Base-by-base conservation (phyloP, 1,140 invertebrate genomes). In the Caenorhabditis inopinata region DNA sequence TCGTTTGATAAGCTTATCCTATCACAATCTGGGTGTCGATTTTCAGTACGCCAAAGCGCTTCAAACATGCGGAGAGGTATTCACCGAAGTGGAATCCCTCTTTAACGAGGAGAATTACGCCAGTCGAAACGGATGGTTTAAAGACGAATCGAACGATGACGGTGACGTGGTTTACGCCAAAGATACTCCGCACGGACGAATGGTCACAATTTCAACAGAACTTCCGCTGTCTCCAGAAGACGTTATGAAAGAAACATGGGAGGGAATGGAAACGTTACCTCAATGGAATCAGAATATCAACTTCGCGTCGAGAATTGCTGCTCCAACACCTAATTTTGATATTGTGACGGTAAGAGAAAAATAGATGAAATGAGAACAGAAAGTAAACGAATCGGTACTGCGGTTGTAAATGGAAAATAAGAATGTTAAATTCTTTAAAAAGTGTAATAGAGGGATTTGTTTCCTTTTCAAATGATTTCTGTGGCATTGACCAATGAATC, bases 211-310 rank as follows among this genome's bases (percentile, higher is more conserved):
- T 18, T 77, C 80, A 21, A 78, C 80, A 29, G 75, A 62, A 35
- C 74, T 81, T 23, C 53, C 74, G 16, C 25, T 51, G 32, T n/a
- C 47, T 12, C 29, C 42, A 23, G 53, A 81, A 21, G 29, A 29
- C 12, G 80, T 81, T 14, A 81, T 81, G 51, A 45, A 38, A 21
- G 74, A 81, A 53, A 77, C 80, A 12, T 81, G 80, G 80, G 18
- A 81, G 3, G 80, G 76, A 18, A 75, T 81, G 42, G 74, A 42
- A n/a, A 45, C 29, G 3, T 23, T 81, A 18, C 74, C 80, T 9
- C 18, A 81, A 68, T 81, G 80, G 80, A 81, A 81, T 73, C 77
- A 58, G 46, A 81, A 81, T 42, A 81, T 81, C 35, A 81, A 81
- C 27, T 81, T 49, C 38, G 80, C 80, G 16, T 21, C 48, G 7